A percentile compares a stretch with the other conserved stretches of the same genome.
phyloP scores from a whole-genome alignment of 2,797 vertebrate species.

The Dicrostonyx torquatus region DNA sequence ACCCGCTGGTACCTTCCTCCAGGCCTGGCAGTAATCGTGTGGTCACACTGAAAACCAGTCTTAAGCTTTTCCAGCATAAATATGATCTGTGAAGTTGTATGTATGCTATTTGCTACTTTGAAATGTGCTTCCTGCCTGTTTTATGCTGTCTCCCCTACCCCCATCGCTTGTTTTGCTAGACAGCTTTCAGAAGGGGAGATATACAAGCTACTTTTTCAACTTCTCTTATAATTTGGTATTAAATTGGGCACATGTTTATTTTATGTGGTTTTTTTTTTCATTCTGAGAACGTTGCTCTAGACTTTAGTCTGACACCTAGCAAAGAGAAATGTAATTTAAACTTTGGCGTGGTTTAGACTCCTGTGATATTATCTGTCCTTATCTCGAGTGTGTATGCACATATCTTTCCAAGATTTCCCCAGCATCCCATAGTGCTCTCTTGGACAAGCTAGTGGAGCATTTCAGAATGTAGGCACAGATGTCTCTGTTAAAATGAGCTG shows the following conservation, averaged over 20 bases:
- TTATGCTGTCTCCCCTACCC: not conserved
- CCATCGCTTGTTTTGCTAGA: not conserved
- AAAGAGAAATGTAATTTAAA: constrained; percentile 20
- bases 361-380: not conserved
- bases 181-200: not conserved
- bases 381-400: not conserved
- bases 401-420: not conserved
- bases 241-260: not conserved
- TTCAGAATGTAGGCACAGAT: constrained; percentile 27
- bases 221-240: not conserved
- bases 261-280: not conserved
- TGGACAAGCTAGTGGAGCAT: not conserved
- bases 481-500: constrained; percentile 51
- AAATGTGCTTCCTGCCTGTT: not conserved
- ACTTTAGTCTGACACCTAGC: not conserved
- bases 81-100: not conserved
- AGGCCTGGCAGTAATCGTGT: accelerated
- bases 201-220: not conserved
- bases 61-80: not conserved
- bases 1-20: accelerated
- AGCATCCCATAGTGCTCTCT: not conserved
- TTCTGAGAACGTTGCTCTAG: not conserved
- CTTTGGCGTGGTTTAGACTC: not conserved
- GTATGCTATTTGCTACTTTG: not conserved
- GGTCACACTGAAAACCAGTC: not conserved